phyloP scores from a whole-genome alignment of 2,113 vertebrate species.

The Laterallus jamaicensis region DNA sequence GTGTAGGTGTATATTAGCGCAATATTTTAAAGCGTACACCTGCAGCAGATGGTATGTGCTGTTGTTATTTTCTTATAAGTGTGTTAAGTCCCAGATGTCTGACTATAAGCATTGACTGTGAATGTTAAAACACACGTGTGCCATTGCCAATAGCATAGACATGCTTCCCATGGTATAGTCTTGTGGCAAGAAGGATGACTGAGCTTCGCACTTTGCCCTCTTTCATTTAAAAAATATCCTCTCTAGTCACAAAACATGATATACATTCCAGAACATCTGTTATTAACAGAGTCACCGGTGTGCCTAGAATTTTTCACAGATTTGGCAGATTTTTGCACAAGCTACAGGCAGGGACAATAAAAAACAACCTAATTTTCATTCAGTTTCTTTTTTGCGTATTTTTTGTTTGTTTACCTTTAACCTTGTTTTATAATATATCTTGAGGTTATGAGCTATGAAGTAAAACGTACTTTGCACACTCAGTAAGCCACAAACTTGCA shows the following conservation, averaged over 20 bases:
- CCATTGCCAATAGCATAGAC: background rate
- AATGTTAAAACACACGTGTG: slow-evolving; percentile 33
- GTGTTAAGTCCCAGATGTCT: slow-evolving; percentile 51
- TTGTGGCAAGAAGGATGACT: background rate
- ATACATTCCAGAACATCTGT: background rate
- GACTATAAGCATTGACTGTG: slow-evolving; percentile 28
- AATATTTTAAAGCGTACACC: background rate
- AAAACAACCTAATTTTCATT: background rate
- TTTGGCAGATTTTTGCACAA: background rate
- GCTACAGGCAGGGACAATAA: background rate
- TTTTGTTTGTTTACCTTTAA: background rate
- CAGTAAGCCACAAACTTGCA: background rate
- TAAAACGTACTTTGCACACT: background rate
- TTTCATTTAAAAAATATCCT: slow-evolving; percentile 24
- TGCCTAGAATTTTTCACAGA: background rate
- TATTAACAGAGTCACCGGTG: background rate
- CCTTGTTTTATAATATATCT: background rate
- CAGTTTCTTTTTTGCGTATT: background rate
- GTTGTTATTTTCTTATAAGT: slow-evolving; percentile 40
- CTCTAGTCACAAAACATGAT: background rate
- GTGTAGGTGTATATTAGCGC: background rate
- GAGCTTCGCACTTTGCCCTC: slow-evolving; percentile 17
- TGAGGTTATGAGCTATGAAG: background rate
- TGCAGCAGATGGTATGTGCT: slow-evolving; percentile 54
- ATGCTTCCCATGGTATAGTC: background rate